Evolutionary conservation across 2,888 invertebrate species (phyloP), one percentile per base, ranked within the genome.

Genomic region (Blastobasis lacticolella): DNA sequence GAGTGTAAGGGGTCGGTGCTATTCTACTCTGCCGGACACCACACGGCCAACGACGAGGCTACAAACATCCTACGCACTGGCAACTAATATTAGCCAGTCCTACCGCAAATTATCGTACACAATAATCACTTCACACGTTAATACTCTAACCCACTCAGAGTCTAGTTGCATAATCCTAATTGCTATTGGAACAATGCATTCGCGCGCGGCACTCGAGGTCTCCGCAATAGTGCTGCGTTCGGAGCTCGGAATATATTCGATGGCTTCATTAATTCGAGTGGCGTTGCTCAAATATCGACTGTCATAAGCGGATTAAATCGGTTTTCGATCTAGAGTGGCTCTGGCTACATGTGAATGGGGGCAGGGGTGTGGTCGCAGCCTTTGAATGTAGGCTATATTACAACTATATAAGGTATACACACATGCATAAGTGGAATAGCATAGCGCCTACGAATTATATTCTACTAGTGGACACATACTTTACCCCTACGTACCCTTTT

Each of bases 251-350:
- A 38, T 41, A 9, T 23, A 48, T 58, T 50, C 54, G 57, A 52
- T 48, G 53, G 57, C 56, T 62, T 57, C 57, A 58, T 62, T 58
- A 58, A 52, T 52, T 61, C 58, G 60, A 61, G 60, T 58, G 58
- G 56, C 60, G 62, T 59, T 54, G 58, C 57, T 57, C 53, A 60
- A 63, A 62, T 67, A 68, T 64, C 64, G 64, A 68, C 65, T 67
- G 64, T 64, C 66, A 66, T 70, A 68, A 71, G 68, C 66, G 64
- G 70, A 66, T 70, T 71, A 71, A 63, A 69, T 61, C 63, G 66
- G 60, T 61, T 61, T 62, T 55, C 65, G 66, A 69, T 69, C 60
- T 62, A 63, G 53, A 60, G 59, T 55, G 59, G 59, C 10, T 45
- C 10, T 45, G 23, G 23, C 10, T 44, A 6, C n/a, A 44, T 44